A percentile compares a stretch with the other conserved stretches of the same genome.
These are phyloP conservation scores for Actinia equina DNA, from an alignment of 64 coral and sea anemone species.

Conservation along the genomic window DNA sequence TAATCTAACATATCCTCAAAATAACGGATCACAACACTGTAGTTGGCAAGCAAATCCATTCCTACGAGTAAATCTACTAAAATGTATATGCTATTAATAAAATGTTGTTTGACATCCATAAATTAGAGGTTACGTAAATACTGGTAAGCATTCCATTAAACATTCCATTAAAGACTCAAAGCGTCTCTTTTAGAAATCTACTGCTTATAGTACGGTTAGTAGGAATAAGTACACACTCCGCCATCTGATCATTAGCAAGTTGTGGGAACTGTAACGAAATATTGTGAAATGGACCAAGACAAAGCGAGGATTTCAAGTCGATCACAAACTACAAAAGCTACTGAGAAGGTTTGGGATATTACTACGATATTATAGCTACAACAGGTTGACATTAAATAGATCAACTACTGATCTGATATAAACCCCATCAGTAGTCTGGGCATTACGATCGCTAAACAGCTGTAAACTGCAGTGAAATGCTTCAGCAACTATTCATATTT, in stretches of 20 bases:
- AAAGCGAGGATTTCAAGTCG: neutral
- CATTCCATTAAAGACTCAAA: conserved; percentile 4
- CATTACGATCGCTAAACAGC: no score
- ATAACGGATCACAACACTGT: neutral
- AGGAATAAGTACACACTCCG: no score
- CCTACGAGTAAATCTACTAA: neutral
- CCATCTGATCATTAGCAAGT: no score
- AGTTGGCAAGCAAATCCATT: neutral
- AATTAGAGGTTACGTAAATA: conserved; percentile 8
- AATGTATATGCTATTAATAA: neutral
- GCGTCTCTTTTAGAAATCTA: neutral
- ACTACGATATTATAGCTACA: neutral
- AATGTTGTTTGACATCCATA: conserved; percentile 13
- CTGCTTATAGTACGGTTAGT: no score
- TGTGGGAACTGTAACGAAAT: neutral
- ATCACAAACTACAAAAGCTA: neutral
- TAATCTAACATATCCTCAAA: neutral
- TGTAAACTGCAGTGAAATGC: no score
- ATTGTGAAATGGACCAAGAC: neutral
- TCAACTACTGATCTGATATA: neutral
- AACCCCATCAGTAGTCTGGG: no score
- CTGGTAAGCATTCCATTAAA: no score
- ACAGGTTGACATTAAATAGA: neutral
- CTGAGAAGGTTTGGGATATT: neutral
- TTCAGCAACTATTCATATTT: no score